Percentiles rank a stretch among this genome's conserved stretches.
phyloP scores from a whole-genome alignment of 2,888 invertebrate species.

The Mesopsocus fuscifrons region DNA sequence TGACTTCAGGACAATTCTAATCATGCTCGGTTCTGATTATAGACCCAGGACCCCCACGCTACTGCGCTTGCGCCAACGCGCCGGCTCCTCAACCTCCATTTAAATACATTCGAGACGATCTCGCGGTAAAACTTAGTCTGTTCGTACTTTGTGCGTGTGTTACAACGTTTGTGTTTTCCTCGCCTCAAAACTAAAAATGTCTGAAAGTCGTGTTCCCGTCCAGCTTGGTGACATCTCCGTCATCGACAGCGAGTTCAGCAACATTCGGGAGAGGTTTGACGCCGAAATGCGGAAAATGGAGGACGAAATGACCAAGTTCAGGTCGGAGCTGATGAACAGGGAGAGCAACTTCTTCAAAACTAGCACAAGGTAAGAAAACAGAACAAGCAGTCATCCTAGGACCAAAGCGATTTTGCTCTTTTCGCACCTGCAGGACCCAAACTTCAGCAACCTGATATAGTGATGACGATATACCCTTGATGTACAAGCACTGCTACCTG shows the following conservation, averaged over 20 bases:
- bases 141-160: conserved; percentile 2
- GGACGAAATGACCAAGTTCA: conserved; percentile 92
- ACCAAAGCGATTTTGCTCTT: too few relatives aligned
- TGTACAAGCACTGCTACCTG: too few relatives aligned
- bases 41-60: not conserved
- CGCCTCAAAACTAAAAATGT: conserved; percentile 52
- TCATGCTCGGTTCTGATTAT: too few relatives aligned
- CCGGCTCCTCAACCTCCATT: not conserved
- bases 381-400: too few relatives aligned
- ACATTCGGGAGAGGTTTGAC: conserved; percentile 87
- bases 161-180: too few relatives aligned
- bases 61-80: not conserved
- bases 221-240: conserved; percentile 77
- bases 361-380: conserved; percentile 52
- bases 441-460: too few relatives aligned
- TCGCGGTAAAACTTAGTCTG: not conserved
- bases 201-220: conserved; percentile 78
- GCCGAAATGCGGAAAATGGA: conserved; percentile 97
- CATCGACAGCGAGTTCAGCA: conserved; percentile 90
- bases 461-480: too few relatives aligned
- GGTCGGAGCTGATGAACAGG: conserved; percentile 80
- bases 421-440: too few relatives aligned
- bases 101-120: conserved; percentile 1
- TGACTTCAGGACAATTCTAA: too few relatives aligned
- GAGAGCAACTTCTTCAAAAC: conserved; percentile 83